Evolutionary conservation across 2,113 vertebrate species (phyloP).

Genomic region (Setophaga kirtlandii): DNA sequence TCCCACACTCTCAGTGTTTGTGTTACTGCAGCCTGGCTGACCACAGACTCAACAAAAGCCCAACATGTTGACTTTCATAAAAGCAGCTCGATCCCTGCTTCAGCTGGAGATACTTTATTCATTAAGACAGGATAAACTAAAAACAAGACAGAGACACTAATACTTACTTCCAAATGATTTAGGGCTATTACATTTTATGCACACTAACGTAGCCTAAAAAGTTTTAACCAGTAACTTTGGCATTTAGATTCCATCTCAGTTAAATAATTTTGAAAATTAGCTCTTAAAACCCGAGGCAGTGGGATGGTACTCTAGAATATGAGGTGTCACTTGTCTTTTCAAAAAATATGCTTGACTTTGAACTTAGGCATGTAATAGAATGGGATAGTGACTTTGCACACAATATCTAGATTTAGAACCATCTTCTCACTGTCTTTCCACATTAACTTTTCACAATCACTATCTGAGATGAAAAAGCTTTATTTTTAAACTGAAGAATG

Average conservation of each 20-base stretch:
- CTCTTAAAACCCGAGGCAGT: neutral
- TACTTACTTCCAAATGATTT: neutral
- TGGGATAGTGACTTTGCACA: neutral
- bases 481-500: neutral
- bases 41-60: conserved; percentile 41
- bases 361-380: neutral
- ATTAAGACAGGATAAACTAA: neutral
- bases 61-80: neutral
- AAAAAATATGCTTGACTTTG: neutral
- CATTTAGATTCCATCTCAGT: neutral
- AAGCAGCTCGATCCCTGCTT: neutral
- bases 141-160: neutral
- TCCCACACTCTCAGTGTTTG: neutral
- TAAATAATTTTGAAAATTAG: neutral
- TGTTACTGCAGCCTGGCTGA: neutral
- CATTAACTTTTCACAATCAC: neutral
- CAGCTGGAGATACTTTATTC: neutral
- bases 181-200: neutral
- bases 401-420: neutral
- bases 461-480: neutral
- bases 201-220: neutral
- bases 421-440: neutral
- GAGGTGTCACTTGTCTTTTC: neutral
- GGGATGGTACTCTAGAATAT: neutral
- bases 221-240: neutral